Evolutionary conservation across 2,888 invertebrate genomes (phyloP), one percentile per base, ranked within the genome.

Genomic region (Copidosoma aretas): DNA sequence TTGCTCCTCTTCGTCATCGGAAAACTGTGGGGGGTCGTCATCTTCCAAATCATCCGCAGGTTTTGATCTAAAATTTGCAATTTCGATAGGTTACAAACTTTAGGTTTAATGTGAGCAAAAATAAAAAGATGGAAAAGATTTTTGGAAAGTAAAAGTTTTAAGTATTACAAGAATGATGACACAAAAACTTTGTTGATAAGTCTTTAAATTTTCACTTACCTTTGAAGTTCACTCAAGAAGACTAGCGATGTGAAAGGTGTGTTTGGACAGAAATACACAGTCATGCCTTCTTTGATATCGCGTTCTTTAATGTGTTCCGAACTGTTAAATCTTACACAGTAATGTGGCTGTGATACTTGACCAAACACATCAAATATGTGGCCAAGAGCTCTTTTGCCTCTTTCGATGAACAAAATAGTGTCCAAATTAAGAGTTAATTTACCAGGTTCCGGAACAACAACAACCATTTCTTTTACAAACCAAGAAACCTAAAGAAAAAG

Each of bases 301-400:
- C 88, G 88, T 56, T 89, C 87, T 58, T 87, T 82, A 62, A 94
- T 93, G 79, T 97, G 93, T 63, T 91, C 88, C 15, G 83, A 81
- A 0, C 89, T 90, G 85, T 96, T 97, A 84, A 97, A 97, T 3
- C 97, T 88, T n/a, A 98, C 89, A 75, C 93, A 92, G 84, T 98
- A 98, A 75, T 92, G 88, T 0, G 98, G 97, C 76, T 91, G 89
- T 0, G 88, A 86, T 0, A 97, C 93, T 60, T 91, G 93, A 17
- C 98, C 97, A 81, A 97, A 91, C 0, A 97, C 94, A 86, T 98
- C 98, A 83, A 94, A 95, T 60, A 97, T 90, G 81, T 90, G 89
- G 10, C 93, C 93, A 5, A 95, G 84, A 14, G 92, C 87, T 75
- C 88, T 88, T 71, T 91, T 88, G 4, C 94, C 93, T 75, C 90